Evolutionary conservation across 2,888 invertebrate species (phyloP).

Genomic region (Mesoligia furuncula): DNA sequence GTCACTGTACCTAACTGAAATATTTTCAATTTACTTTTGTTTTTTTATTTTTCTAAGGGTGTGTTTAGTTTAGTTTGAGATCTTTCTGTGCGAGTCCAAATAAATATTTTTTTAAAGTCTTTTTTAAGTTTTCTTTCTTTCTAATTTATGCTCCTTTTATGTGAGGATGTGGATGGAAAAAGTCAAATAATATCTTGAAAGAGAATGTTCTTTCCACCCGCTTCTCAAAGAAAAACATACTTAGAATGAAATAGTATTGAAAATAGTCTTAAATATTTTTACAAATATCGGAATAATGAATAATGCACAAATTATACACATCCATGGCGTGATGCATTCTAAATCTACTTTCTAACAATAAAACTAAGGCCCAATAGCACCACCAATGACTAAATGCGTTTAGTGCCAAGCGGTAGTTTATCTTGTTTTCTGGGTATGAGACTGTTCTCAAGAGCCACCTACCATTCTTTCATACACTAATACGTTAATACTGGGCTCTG

Average conservation of each 20-base stretch:
- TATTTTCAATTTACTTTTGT: not conserved
- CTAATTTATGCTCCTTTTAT: not conserved
- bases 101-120: too few species aligned
- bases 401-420: not conserved
- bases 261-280: not conserved
- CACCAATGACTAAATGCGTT: not conserved
- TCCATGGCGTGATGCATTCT: not conserved
- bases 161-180: too few species aligned
- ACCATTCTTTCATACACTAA: not conserved
- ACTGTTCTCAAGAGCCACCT: not conserved
- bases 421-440: not conserved
- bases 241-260: not conserved
- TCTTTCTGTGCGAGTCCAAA: not conserved
- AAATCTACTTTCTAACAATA: not conserved
- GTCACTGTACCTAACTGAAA: not conserved
- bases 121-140: not conserved
- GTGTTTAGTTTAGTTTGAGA: not conserved
- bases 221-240: not conserved
- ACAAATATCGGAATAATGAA: not conserved
- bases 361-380: not conserved
- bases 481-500: not conserved
- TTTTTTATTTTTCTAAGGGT: not conserved
- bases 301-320: not conserved
- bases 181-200: not conserved
- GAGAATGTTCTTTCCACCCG: not conserved